phyloP scores from a whole-genome alignment of 2,888 invertebrate genomes.

The Pheosia tremula region DNA sequence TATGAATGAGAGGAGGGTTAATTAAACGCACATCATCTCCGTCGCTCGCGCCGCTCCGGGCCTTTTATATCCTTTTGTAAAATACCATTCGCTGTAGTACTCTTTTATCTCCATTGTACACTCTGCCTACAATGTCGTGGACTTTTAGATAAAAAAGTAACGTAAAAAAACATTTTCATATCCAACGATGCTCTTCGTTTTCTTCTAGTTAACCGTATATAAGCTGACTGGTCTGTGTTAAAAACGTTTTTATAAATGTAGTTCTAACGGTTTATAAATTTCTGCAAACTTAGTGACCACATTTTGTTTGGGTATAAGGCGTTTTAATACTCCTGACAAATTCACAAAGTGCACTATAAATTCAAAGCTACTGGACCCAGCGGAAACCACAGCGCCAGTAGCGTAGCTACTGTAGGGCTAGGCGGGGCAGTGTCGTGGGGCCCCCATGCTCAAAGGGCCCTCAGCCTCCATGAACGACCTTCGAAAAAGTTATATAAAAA shows the following conservation, averaged over 20 bases:
- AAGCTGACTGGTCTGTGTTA: background rate
- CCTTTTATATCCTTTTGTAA: constrained; percentile 51
- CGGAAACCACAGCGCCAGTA: background rate
- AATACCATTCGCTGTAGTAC: constrained; percentile 44
- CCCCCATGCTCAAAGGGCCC: no score
- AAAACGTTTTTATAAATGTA: background rate
- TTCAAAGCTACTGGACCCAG: background rate
- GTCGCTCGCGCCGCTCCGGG: constrained; percentile 45
- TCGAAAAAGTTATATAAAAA: no score
- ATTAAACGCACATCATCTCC: constrained; percentile 66
- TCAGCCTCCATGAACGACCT: no score
- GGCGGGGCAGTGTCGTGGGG: no score
- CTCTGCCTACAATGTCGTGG: constrained; percentile 16
- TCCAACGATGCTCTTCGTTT: background rate
- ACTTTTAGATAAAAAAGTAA: constrained; percentile 9
- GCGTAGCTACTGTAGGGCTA: no score
- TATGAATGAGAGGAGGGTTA: constrained; percentile 54
- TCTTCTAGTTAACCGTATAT: background rate
- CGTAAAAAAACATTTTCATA: background rate
- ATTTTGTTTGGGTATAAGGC: background rate
- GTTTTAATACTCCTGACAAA: background rate
- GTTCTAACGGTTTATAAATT: background rate
- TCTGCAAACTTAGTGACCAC: background rate
- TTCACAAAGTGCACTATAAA: background rate
- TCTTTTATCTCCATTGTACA: constrained; percentile 40